A percentile compares a stretch with the other conserved stretches of the same genome.
Conservation (phyloP, 2,797 vertebrate species). For the Acanthurus tractus region DNA sequence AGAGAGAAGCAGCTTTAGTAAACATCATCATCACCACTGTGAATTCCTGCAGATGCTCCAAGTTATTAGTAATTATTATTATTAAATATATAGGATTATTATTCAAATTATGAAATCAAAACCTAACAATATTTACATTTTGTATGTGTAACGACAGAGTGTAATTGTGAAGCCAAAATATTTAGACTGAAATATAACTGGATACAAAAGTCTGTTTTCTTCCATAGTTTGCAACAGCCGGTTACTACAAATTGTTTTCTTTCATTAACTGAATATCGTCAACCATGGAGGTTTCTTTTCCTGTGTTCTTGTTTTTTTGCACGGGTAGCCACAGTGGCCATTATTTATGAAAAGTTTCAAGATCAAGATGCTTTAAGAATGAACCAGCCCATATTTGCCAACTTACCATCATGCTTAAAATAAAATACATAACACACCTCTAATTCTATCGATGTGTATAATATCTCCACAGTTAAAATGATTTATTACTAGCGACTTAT, state of each 20-base stretch:
- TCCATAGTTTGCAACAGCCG: not conserved
- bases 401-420: too few relatives aligned
- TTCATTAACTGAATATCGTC: not conserved
- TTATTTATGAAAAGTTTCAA: too few relatives aligned
- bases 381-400: too few relatives aligned
- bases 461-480: too few relatives aligned
- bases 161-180: not conserved
- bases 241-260: not conserved
- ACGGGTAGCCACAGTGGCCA: too few relatives aligned
- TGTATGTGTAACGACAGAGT: not conserved
- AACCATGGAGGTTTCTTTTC: too few relatives aligned
- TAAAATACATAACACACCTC: too few relatives aligned
- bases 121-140: not conserved
- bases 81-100: too few relatives aligned
- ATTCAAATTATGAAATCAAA: conserved; percentile 1
- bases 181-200: not conserved
- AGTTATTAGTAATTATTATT: conserved; percentile 12
- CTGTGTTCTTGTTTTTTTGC: too few relatives aligned
- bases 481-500: too few relatives aligned
- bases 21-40: conserved; percentile 19
- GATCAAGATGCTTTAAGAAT: too few relatives aligned
- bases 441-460: too few relatives aligned
- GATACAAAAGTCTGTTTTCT: not conserved
- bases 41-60: conserved; percentile 25
- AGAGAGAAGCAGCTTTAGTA: conserved; percentile 10